A percentile compares a stretch with the other conserved stretches of the same genome.
Evolutionary conservation across 2,888 invertebrate genomes (phyloP).

Genomic region (Macrosiphum euphorbiae): DNA sequence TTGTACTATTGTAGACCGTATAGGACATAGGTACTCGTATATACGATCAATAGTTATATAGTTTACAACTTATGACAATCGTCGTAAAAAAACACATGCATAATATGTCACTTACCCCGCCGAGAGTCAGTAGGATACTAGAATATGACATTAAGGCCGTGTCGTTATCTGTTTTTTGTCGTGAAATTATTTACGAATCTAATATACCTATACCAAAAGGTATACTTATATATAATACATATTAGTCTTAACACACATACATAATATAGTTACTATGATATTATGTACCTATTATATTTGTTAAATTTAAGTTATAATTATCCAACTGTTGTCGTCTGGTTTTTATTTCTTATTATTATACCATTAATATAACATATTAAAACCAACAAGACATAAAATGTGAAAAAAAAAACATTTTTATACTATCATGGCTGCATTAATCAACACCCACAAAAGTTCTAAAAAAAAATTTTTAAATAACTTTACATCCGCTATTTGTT

Average conservation of each 20-base stretch:
- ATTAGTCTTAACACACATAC: neutral
- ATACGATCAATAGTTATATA: neutral
- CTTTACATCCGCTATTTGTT: conserved; percentile 15
- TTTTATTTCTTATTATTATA: neutral
- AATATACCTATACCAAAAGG: neutral
- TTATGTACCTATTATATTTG: neutral
- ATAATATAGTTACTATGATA: neutral
- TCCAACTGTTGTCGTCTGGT: neutral
- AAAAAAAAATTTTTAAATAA: neutral
- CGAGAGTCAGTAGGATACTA: neutral
- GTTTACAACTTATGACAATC: neutral
- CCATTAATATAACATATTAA: neutral
- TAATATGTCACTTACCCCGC: neutral
- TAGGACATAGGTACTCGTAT: neutral
- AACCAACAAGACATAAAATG: neutral
- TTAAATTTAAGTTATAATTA: neutral
- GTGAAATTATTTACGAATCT: neutral
- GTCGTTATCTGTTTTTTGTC: neutral
- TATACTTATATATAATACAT: neutral
- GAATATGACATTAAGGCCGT: neutral
- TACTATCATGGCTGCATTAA: conserved; percentile 25
- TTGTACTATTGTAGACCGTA: neutral
- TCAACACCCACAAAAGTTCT: conserved; percentile 46
- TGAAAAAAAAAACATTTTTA: conserved; percentile 3
- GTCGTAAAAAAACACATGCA: neutral